Evolutionary conservation across 1,140 invertebrate genomes (phyloP), one percentile per base, ranked within the genome.

Genomic region (Thrips palmi): DNA sequence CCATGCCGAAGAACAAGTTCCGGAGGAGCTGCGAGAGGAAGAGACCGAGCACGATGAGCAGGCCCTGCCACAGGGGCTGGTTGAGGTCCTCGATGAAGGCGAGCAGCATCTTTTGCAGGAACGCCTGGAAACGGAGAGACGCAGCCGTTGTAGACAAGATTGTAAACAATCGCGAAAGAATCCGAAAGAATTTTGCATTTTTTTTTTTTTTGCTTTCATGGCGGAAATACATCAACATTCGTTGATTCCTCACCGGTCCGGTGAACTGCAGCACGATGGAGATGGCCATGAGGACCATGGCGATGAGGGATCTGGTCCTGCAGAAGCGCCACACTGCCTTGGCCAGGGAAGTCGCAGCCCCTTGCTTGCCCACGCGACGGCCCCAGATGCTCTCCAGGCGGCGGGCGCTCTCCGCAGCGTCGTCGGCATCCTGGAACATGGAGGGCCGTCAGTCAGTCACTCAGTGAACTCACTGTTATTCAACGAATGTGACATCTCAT

Each of bases 221-320:
- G 22, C 6, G 4, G n/a, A 19, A 34, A 32, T 25, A 14, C 21
- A 18, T 18, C 20, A 12, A 17, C 5, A 34, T 29, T 22, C 19
- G n/a, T 37, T 17, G 18, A 33, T 3, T 23, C 29, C 43, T 46
- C 39, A 50, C 49, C 2, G 49, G 49, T 27, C 45, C 46, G n/a
- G 49, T 11, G 24, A 50, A 49, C 21, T 50, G 47, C 18, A 50
- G 44, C 12, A 44, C 29, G 8, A 49, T 43, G 10, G 47, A 41
- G n/a, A 50, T 25, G 12, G 46, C 37, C 43, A 50, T 47, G 2
- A 50, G 25, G 8, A 42, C 28, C 33, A 45, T 45, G 14, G 44
- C 41, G 25, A 49, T 35, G 23, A 36, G 43, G 25, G 42, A 45
- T 37, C 49, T 33, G 3, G 49, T 50, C 37, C 39, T 44, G 28